Conservation (phyloP, 2,888 invertebrate species). For the Ennomos erosarius region DNA sequence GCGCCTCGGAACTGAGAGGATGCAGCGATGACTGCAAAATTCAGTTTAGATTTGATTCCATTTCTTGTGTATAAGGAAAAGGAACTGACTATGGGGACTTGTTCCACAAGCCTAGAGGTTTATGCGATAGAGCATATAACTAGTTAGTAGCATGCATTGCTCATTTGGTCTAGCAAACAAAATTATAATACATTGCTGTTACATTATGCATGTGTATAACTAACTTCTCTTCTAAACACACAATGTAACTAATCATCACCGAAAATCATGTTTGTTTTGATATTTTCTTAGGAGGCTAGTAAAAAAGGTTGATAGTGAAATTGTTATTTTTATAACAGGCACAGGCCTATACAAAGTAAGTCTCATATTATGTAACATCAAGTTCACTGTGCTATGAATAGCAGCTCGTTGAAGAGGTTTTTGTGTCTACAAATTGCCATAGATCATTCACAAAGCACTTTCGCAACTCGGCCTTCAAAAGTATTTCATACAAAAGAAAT, state of each 20-base stretch:
- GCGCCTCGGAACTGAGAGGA: slow-evolving; percentile 74
- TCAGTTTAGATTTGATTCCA: slow-evolving; percentile 56
- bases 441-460: slow-evolving; percentile 27
- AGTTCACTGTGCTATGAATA: slow-evolving; percentile 27
- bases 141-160: too few relatives aligned
- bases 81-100: slow-evolving; percentile 1
- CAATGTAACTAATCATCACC: too few relatives aligned
- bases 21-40: slow-evolving; percentile 76
- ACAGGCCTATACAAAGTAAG: slow-evolving; percentile 11
- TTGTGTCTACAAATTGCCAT: slow-evolving; percentile 26
- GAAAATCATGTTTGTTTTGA: too few relatives aligned
- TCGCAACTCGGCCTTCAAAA: slow-evolving; percentile 26
- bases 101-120: neutral
- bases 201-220: too few relatives aligned
- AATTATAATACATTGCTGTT: too few relatives aligned
- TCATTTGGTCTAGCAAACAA: too few relatives aligned
- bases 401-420: slow-evolving; percentile 5
- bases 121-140: too few relatives aligned
- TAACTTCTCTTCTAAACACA: too few relatives aligned
- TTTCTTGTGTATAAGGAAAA: slow-evolving; percentile 57
- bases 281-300: slow-evolving; percentile 3
- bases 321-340: neutral
- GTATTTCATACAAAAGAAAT: slow-evolving; percentile 28
- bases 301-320: slow-evolving; percentile 9
- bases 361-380: slow-evolving; percentile 21